These are phyloP conservation scores for Varecia variegata DNA, from an alignment of 2,797 vertebrate species.

Conservation along the genomic window DNA sequence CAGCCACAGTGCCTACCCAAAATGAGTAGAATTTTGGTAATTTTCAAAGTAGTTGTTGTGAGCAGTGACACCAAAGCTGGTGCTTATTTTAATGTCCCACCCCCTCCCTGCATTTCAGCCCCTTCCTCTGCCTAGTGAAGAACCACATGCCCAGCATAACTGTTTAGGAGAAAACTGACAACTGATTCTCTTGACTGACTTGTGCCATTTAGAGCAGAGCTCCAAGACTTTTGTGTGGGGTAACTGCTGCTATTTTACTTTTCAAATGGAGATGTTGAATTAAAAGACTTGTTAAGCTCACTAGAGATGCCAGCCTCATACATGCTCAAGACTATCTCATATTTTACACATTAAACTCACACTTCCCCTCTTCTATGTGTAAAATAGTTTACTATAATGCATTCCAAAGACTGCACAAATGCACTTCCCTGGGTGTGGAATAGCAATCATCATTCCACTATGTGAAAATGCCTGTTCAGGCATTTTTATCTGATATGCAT, in stretches of 20 bases:
- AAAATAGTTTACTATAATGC: not conserved
- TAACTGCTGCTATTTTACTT: not conserved
- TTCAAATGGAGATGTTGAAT: not conserved
- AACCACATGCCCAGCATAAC: not conserved
- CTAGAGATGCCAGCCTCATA: not conserved
- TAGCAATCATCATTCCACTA: not conserved
- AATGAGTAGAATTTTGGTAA: not conserved
- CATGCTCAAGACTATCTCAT: not conserved
- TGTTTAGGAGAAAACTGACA: not conserved
- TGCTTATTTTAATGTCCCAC: not conserved
- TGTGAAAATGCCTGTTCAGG: conserved; percentile 60
- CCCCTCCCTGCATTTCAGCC: too few species aligned
- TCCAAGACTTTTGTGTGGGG: not conserved
- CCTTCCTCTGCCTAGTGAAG: not conserved
- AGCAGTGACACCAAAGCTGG: not conserved
- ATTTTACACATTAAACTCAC: not conserved
- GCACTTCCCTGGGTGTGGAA: not conserved
- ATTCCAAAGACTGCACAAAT: not conserved
- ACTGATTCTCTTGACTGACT: not conserved
- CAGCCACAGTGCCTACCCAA: accelerated
- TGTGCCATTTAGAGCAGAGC: not conserved
- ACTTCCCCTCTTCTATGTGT: not conserved
- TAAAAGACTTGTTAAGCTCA: not conserved
- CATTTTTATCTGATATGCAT: conserved; percentile 72
- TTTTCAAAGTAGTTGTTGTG: not conserved